A percentile compares a stretch with the other conserved stretches of the same genome.
Conservation (phyloP, 2,888 invertebrate genomes). For the Dorcus hopei region DNA sequence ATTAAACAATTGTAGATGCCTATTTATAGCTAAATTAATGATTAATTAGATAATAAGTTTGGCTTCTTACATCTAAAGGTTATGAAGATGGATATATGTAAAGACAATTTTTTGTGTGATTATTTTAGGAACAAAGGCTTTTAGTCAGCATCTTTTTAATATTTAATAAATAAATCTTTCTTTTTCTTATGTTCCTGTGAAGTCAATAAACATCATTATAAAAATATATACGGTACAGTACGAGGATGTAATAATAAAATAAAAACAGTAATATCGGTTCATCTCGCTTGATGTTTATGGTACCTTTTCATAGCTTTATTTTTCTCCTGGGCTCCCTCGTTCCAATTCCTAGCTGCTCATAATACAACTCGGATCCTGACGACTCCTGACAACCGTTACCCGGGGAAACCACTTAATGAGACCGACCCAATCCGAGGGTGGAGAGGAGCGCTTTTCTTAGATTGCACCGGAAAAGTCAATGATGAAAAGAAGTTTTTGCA, state of each 20-base stretch:
- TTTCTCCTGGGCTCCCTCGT: constrained; percentile 24
- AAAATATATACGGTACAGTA: not conserved
- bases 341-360: constrained; percentile 33
- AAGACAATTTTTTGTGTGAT: no score
- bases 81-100: no score
- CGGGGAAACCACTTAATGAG: constrained; percentile 49
- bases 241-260: constrained; percentile 11
- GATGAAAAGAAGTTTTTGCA: constrained; percentile 37
- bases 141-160: no score
- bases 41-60: no score
- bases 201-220: constrained; percentile 1
- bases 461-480: constrained; percentile 40
- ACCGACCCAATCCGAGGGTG: constrained; percentile 32
- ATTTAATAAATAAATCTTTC: not conserved
- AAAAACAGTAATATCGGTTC: constrained; percentile 22
- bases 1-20: no score
- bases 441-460: constrained; percentile 36
- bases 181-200: not conserved
- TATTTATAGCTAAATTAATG: no score
- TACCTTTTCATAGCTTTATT: constrained; percentile 26
- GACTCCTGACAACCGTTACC: constrained; percentile 47
- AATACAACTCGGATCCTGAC: constrained; percentile 35
- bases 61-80: no score
- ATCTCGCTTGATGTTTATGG: constrained; percentile 30
- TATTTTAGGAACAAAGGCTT: no score